These are phyloP conservation scores for Dinocampus coccinellae DNA, from an alignment of 2,888 invertebrate species.

Conservation along the genomic window DNA sequence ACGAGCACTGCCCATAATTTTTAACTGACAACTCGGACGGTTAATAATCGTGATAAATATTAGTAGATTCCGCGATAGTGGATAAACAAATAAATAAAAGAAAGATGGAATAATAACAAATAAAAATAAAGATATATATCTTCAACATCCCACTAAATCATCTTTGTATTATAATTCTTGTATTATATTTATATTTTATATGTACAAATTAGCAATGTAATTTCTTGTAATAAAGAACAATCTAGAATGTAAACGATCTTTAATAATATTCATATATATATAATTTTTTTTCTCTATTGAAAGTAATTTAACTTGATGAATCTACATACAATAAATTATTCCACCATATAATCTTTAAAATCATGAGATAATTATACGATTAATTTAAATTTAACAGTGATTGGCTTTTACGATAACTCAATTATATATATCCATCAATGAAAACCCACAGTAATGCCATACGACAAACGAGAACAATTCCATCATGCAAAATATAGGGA, in stretches of 20 bases:
- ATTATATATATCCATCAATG: background rate
- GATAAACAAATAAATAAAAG: slow-evolving; percentile 12
- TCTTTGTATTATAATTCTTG: slow-evolving; percentile 67
- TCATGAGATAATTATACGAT: background rate
- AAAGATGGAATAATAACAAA: slow-evolving; percentile 21
- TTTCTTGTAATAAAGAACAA: slow-evolving; percentile 68
- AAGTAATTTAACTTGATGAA: background rate
- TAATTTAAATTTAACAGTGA: background rate
- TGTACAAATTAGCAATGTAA: slow-evolving; percentile 69
- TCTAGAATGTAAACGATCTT: slow-evolving; percentile 17
- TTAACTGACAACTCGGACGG: slow-evolving; percentile 23
- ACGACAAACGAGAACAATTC: background rate
- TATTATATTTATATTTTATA: slow-evolving; percentile 69
- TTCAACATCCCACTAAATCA: slow-evolving; percentile 54
- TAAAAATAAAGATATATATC: slow-evolving; percentile 37
- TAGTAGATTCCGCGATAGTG: slow-evolving; percentile 40
- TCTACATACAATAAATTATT: background rate
- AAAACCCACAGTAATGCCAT: background rate
- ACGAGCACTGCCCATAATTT: slow-evolving; percentile 27
- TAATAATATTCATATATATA: background rate
- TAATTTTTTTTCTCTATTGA: background rate
- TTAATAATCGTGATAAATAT: slow-evolving; percentile 36
- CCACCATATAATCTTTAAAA: background rate
- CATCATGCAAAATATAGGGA: slow-evolving; percentile 21
- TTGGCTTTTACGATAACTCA: slow-evolving; percentile 5